Percentiles rank a stretch among this genome's conserved stretches.
Evolutionary conservation across 2,888 invertebrate genomes (phyloP).

Genomic region (Thera obeliscata): DNA sequence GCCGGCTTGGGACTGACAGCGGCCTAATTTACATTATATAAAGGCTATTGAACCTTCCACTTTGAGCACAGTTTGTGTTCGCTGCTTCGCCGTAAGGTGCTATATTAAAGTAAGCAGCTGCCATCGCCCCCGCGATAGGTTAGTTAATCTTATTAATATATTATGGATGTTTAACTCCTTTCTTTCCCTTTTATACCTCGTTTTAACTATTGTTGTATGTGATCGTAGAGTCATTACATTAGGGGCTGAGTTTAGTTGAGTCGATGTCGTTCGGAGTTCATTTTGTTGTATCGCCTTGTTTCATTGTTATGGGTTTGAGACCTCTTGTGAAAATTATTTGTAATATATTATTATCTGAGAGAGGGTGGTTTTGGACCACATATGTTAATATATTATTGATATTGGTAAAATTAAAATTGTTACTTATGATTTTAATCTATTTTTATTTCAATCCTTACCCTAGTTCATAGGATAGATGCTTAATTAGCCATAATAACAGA

Average conservation of each 20-base stretch:
- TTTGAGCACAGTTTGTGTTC: slow-evolving; percentile 31
- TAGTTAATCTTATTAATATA: slow-evolving; percentile 69
- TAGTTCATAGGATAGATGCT: too few species aligned
- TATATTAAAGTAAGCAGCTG: slow-evolving; percentile 32
- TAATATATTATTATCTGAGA: slow-evolving; percentile 82
- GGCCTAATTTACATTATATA: slow-evolving; percentile 52
- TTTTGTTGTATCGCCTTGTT: slow-evolving; percentile 72
- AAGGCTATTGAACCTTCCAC: slow-evolving; percentile 43
- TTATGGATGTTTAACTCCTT: slow-evolving; percentile 71
- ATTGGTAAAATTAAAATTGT: slow-evolving; percentile 84
- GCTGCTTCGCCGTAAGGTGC: slow-evolving; percentile 33
- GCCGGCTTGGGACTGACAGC: slow-evolving; percentile 46
- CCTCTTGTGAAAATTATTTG: slow-evolving; percentile 82
- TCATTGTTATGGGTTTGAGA: slow-evolving; percentile 80
- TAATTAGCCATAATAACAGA: too few species aligned
- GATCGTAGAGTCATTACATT: slow-evolving; percentile 57
- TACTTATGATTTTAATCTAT: slow-evolving; percentile 72
- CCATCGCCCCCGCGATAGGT: slow-evolving; percentile 61
- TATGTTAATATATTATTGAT: slow-evolving; percentile 85
- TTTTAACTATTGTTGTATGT: slow-evolving; percentile 70
- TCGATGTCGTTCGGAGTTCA: slow-evolving; percentile 53
- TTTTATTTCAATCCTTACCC: slow-evolving; percentile 33
- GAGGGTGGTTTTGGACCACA: slow-evolving; percentile 82
- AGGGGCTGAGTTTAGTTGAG: slow-evolving; percentile 64
- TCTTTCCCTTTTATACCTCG: slow-evolving; percentile 72